Conservation (phyloP, 1,140 invertebrate species). For the Drosophila pseudoananassae region DNA sequence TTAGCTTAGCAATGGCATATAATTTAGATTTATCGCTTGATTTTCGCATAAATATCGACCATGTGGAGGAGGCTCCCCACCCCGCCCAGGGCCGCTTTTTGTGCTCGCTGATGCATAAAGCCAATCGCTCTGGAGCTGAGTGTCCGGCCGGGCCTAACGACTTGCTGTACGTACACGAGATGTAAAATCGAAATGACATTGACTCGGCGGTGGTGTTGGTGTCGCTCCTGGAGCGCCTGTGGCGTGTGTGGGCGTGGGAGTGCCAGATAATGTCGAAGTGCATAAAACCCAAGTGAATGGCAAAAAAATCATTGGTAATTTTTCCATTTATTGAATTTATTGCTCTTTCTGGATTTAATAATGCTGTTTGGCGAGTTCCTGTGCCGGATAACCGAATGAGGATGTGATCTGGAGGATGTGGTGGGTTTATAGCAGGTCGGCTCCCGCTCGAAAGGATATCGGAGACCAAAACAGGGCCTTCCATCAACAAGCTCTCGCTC, state of each 20-base stretch:
- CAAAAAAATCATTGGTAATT: conserved; percentile 57
- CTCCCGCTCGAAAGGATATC: conserved; percentile 5
- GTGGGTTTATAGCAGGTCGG: conserved; percentile 7
- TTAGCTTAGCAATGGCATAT: conserved; percentile 70
- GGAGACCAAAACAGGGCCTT: background rate
- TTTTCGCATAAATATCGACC: conserved; percentile 80
- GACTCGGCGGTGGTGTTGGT: conserved; percentile 4
- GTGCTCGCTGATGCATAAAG: conserved; percentile 73
- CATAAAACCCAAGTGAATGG: conserved; percentile 52
- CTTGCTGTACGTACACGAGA: conserved; percentile 56
- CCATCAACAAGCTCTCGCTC: conserved; percentile 35
- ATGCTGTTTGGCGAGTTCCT: conserved; percentile 33
- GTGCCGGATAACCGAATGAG: conserved; percentile 6
- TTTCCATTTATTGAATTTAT: conserved; percentile 60
- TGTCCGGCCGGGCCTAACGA: conserved; percentile 70
- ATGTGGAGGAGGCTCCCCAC: conserved; percentile 25
- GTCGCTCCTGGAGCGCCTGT: background rate
- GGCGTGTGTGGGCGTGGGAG: conserved; percentile 19
- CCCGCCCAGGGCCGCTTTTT: conserved; percentile 55
- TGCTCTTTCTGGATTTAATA: conserved; percentile 39
- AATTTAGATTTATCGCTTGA: conserved; percentile 80
- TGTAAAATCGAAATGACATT: conserved; percentile 71
- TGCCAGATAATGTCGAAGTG: conserved; percentile 54
- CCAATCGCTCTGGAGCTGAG: conserved; percentile 63
- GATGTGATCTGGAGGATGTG: background rate